phyloP scores from a whole-genome alignment of 1,140 invertebrate genomes.

The Cotesia typhae region DNA sequence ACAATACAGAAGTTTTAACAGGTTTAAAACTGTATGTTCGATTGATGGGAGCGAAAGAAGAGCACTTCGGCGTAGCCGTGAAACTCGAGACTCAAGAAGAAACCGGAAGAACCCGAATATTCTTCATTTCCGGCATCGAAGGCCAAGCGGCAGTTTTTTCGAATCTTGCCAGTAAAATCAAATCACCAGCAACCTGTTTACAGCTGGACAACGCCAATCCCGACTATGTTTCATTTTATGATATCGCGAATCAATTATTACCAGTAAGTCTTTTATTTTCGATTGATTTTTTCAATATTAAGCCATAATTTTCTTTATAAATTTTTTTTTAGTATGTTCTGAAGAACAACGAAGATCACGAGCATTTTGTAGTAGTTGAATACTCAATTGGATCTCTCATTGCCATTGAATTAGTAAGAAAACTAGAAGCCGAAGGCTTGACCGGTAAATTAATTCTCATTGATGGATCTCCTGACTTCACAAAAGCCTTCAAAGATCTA shows the following conservation, averaged over 20 bases:
- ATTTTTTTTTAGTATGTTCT: constrained; percentile 49
- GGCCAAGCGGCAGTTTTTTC: constrained; percentile 66
- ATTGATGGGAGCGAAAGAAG: constrained; percentile 45
- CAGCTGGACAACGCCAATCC: constrained; percentile 62
- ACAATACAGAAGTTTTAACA: constrained; percentile 30
- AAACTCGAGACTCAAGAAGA: constrained; percentile 52
- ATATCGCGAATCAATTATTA: constrained; percentile 57
- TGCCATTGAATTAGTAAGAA: constrained; percentile 56
- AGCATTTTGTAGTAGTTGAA: constrained; percentile 58
- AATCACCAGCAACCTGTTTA: constrained; percentile 69
- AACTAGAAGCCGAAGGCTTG: constrained; percentile 55
- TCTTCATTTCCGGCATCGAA: constrained; percentile 78
- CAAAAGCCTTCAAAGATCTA: constrained; percentile 48
- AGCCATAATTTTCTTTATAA: no score
- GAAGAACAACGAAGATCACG: constrained; percentile 46
- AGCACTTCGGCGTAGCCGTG: constrained; percentile 47
- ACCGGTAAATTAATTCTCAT: constrained; percentile 57
- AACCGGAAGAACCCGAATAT: constrained; percentile 59
- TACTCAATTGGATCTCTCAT: constrained; percentile 63
- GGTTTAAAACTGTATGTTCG: constrained; percentile 57
- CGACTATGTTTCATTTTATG: constrained; percentile 38
- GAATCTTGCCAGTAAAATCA: constrained; percentile 64
- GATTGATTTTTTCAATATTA: neutral
- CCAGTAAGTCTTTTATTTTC: constrained; percentile 50
- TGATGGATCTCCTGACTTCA: constrained; percentile 60